Evolutionary conservation across 92 coral and sea anemone genomes (phyloP), one percentile per base, ranked within the genome.

Genomic region (Anthopleura xanthogrammica): DNA sequence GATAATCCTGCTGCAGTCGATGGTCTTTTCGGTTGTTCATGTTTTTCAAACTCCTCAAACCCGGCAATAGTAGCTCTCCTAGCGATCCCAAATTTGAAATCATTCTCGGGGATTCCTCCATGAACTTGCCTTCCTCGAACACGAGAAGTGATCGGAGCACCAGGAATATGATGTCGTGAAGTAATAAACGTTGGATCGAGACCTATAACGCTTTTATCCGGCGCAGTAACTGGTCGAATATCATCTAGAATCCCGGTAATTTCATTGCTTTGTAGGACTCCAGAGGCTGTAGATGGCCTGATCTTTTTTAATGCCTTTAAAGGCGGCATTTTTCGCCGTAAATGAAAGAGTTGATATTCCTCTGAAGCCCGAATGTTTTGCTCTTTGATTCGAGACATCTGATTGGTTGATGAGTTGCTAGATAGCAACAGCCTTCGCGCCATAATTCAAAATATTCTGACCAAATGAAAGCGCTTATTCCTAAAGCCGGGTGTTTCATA

Each of bases 151-250:
- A 92, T 80, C 22, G 90, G 91, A 11, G 92, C 91, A n/a, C 99
- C 99, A 22, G 99, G 99, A 17, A 97, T 95, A 86, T 97, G 98
- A 78, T 97, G 99, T 60, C 98, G 88, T n/a, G 99, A 97, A 23
- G 99, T 97, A 48, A 97, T 92, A 79, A 88, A 97, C 42, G 99
- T 97, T 43, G 99, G 99, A 89, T 97, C 99, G 75, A 97, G 92
- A 19, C 99, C 99, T 78, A 91, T 72, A 55, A 89, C 57, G 46
- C 88, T 92, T 79, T 94, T 97, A 71, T 95, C 98, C 60, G 98
- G 99, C 60, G 98, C 97, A 14, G 99, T 97, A 13, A 87, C 82
- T 2, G 99, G 99, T 68, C 99, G 88, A 3, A 92, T 82, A 62
- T 97, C 99, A 62, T 97, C 99, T 13, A 97, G 82, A 80, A 97